phyloP scores from a whole-genome alignment of 2,797 vertebrate species.

The Acanthurus tractus region DNA sequence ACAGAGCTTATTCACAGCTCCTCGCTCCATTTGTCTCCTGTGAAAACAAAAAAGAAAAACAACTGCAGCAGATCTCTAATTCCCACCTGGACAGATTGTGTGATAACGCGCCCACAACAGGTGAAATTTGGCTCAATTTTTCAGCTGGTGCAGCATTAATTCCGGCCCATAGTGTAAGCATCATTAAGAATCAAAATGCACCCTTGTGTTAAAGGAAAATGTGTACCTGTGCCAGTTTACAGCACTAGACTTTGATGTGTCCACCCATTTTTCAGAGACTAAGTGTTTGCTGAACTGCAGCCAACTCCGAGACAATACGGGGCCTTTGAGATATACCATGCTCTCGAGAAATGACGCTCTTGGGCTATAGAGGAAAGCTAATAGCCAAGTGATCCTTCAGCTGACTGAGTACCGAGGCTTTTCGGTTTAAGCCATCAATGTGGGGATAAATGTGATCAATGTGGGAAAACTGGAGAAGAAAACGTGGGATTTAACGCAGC shows the following conservation, averaged over 20 bases:
- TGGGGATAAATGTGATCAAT: conserved; percentile 65
- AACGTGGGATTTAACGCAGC: conserved; percentile 47
- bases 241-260: conserved; percentile 72
- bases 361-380: conserved; percentile 67
- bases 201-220: conserved; percentile 66
- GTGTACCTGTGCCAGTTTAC: conserved; percentile 65
- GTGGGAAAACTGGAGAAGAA: conserved; percentile 59
- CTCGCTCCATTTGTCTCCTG: conserved; percentile 67
- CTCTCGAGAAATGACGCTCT: conserved; percentile 69
- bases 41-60: conserved; percentile 39
- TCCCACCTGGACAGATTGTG: conserved; percentile 71
- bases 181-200: conserved; percentile 76
- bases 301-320: conserved; percentile 70
- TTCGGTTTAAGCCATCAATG: conserved; percentile 57
- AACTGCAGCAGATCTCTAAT: conserved; percentile 59
- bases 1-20: conserved; percentile 65
- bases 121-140: conserved; percentile 72
- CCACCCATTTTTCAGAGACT: conserved; percentile 73
- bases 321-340: conserved; percentile 76
- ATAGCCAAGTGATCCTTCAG: conserved; percentile 75
- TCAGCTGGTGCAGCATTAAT: conserved; percentile 66
- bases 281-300: conserved; percentile 76
- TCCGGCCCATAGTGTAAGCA: conserved; percentile 64
- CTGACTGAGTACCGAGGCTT: conserved; percentile 60
- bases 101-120: conserved; percentile 77